Conservation (phyloP, 2,113 vertebrate genomes). For the Ochotona curzoniae region DNA sequence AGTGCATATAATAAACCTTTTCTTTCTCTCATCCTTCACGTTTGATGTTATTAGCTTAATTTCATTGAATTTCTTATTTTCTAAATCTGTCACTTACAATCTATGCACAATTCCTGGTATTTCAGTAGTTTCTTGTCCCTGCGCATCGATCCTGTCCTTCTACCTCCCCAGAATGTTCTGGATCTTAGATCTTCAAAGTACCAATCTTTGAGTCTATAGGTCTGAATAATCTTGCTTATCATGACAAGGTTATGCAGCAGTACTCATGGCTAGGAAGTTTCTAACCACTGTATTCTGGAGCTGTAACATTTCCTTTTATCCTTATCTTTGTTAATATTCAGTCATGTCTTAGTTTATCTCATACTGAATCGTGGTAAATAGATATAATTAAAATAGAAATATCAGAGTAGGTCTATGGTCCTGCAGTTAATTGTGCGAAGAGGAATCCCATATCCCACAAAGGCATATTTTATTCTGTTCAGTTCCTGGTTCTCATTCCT, state of each 20-base stretch:
- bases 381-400: not conserved
- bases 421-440: too few species aligned
- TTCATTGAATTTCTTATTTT: constrained; percentile 11
- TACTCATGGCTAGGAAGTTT: not conserved
- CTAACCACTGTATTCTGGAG: not conserved
- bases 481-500: too few species aligned
- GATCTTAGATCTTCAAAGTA: not conserved
- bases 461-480: too few species aligned
- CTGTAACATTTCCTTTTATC: not conserved
- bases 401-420: too few species aligned
- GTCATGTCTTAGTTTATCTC: not conserved
- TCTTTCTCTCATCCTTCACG: not conserved
- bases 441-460: too few species aligned
- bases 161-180: not conserved
- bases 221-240: not conserved
- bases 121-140: not conserved
- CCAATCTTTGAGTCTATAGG: not conserved
- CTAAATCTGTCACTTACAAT: not conserved
- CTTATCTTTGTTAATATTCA: not conserved
- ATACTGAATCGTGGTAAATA: not conserved
- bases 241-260: not conserved
- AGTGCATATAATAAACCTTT: not conserved
- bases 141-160: not conserved
- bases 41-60: not conserved
- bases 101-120: not conserved